Evolutionary conservation across 2,113 vertebrate genomes (phyloP).

Genomic region (Lanius ludovicianus): DNA sequence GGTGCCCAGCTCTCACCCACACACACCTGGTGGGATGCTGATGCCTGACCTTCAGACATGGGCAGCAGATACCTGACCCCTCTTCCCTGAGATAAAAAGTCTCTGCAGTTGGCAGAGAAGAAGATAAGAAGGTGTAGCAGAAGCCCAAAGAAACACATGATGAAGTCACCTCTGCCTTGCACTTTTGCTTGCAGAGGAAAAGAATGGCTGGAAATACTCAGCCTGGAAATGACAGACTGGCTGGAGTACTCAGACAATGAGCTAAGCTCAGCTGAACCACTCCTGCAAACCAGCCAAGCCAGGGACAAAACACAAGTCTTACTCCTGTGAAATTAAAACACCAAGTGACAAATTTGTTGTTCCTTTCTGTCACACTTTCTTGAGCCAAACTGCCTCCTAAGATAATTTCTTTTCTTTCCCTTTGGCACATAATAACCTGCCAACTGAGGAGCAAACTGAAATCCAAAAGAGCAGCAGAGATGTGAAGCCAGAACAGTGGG

Average conservation of each 20-base stretch:
- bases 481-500: background rate
- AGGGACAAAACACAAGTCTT: background rate
- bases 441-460: background rate
- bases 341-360: background rate
- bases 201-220: background rate
- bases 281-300: background rate
- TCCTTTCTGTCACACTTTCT: background rate
- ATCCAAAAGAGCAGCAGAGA: background rate
- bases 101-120: background rate
- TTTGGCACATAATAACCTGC: background rate
- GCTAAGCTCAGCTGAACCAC: background rate
- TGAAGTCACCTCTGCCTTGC: background rate
- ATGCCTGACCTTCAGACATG: background rate
- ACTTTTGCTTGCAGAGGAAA: background rate
- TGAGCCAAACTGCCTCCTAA: background rate
- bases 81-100: background rate
- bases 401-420: background rate
- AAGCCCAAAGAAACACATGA: background rate
- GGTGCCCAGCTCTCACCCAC: background rate
- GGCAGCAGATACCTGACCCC: background rate
- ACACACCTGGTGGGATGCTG: background rate
- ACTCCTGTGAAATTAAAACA: background rate
- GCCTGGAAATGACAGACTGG: background rate
- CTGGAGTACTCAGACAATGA: background rate
- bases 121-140: background rate